Conservation (phyloP, 2,113 vertebrate species). For the Nyctibius bracteatus region DNA sequence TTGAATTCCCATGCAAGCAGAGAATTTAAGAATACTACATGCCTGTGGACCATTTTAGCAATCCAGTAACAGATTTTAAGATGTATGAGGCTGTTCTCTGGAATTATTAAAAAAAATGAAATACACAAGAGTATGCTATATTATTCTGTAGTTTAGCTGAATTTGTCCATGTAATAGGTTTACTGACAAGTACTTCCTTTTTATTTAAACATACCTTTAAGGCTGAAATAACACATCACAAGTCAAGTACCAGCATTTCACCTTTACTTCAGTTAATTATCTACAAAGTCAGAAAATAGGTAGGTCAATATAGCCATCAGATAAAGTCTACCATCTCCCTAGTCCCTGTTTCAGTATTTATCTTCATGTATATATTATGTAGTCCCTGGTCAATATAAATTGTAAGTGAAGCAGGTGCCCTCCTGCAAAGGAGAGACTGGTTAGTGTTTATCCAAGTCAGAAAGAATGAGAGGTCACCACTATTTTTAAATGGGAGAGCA, state of each 20-base stretch:
- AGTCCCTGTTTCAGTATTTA: neutral
- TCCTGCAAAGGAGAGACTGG: neutral
- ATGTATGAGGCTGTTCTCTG: neutral
- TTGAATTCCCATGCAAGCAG: rapidly evolving
- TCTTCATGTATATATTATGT: neutral
- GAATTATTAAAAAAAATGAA: neutral
- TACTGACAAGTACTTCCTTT: neutral
- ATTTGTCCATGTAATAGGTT: neutral
- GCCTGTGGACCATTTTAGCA: neutral
- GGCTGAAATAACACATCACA: neutral
- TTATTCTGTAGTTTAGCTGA: neutral
- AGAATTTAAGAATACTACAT: neutral
- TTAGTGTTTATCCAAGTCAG: neutral
- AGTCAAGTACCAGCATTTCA: neutral
- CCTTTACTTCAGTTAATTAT: neutral
- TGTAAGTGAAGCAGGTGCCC: neutral
- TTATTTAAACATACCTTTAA: neutral
- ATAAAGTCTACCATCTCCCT: neutral
- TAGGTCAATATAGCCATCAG: neutral
- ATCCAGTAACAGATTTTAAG: neutral
- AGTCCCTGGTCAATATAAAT: neutral
- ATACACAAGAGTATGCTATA: neutral
- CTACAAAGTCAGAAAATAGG: neutral
- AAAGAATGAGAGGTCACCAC: neutral
- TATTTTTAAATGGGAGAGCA: neutral